Conservation (phyloP, 2,888 invertebrate species). For the Agrotis clavis region DNA sequence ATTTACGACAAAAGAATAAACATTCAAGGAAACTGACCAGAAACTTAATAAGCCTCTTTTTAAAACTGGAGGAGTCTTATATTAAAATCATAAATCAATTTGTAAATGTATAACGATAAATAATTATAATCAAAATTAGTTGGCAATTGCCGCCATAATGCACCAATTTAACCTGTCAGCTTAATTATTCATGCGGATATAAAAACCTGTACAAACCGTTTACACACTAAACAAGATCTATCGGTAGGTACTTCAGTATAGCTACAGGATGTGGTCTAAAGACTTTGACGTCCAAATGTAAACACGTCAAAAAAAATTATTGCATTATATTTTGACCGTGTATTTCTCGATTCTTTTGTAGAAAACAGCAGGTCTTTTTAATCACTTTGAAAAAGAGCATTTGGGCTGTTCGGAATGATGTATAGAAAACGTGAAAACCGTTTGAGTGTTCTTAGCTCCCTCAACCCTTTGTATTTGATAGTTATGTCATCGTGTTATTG, state of each 20-base stretch:
- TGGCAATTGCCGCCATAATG: neutral
- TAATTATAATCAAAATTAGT: slow-evolving; percentile 8
- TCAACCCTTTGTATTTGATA: too few species aligned
- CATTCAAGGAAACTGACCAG: neutral
- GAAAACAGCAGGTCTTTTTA: too few species aligned
- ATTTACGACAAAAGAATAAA: neutral
- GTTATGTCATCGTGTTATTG: too few species aligned
- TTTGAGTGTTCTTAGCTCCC: too few species aligned
- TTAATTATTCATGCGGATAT: neutral
- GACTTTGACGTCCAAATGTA: too few species aligned
- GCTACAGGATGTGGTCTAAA: too few species aligned
- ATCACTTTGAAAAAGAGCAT: too few species aligned
- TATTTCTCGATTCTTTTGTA: too few species aligned
- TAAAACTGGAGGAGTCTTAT: neutral
- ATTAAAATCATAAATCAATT: slow-evolving; percentile 19
- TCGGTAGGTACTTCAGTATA: neutral
- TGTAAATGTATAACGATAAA: slow-evolving; percentile 7
- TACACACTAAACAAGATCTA: neutral
- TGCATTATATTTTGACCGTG: too few species aligned
- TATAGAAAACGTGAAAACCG: too few species aligned
- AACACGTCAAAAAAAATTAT: too few species aligned
- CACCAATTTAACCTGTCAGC: neutral
- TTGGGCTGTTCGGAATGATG: too few species aligned
- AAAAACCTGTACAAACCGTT: neutral
- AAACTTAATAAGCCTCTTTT: neutral